Base-by-base conservation (phyloP, 2,113 vertebrate genomes). In the Gymnorhina tibicen region DNA sequence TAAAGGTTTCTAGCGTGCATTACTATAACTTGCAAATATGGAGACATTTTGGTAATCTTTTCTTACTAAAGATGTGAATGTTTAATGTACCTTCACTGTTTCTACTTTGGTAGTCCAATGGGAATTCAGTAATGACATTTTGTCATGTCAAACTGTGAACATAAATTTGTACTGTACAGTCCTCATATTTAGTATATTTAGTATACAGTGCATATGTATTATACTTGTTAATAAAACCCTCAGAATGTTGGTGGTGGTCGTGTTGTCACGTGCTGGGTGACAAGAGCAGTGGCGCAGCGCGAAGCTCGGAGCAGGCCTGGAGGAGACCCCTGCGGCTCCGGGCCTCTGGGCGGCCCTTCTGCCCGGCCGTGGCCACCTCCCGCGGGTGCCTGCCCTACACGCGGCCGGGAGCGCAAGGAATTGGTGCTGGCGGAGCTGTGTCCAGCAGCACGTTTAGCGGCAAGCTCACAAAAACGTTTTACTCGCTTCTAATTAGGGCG, bases 101-200 rank as follows among this genome's bases (percentile, higher is more conserved):
- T 98, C 95, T 97, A 97, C 96, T 98, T 98, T 98, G 98, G 98
- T 98, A 98, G 98, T 99, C 98, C 98, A 98, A 99, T 98, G 98
- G 99, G 98, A 99, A 99, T 97, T 98, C 97, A 98, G 98, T 98
- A 98, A 98, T 98, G 98, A 98, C 98, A 97, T 98, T 98, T 98
- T 98, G 98, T 98, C 98, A 98, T 98, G 97, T 99, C 97, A 98
- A 98, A 98, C 99, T 99, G 99, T 99, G 99, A 99, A 99, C 97
- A 96, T 93, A 98, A 97, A 97, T 98, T 98, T 98, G 98, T 98
- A 98, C 97, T 99, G 98, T 99, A 99, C 98, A 99, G 98, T 97
- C 95, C 95, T 98, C 97, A 96, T 98, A 97, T 96, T 97, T 96
- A 97, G 93, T 94, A 97, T 98, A 97, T 96, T 97, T 96, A 97